phyloP scores from a whole-genome alignment of 2,888 invertebrate species.

The Palloptera scutellata region DNA sequence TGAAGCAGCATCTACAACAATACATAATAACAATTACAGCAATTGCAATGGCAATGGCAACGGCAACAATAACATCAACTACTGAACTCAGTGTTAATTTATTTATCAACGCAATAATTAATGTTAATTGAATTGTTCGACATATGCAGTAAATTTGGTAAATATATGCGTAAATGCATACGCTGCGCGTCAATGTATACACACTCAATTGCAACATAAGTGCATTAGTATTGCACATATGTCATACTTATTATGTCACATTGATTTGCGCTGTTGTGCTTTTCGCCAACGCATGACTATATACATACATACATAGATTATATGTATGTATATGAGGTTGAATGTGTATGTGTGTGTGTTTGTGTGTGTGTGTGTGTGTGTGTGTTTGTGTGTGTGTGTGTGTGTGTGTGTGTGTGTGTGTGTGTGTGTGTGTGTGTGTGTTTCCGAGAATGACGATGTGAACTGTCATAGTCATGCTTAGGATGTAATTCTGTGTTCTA shows the following conservation, averaged over 20 bases:
- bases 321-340: too few relatives aligned
- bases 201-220: background rate
- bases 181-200: background rate
- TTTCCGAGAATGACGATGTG: too few relatives aligned
- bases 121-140: constrained; percentile 36
- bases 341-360: constrained; percentile 16
- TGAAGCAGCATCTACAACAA: too few relatives aligned
- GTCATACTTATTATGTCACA: background rate
- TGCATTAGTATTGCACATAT: background rate
- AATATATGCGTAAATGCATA: constrained; percentile 5
- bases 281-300: background rate
- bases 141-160: background rate
- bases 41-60: background rate
- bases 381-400: too few relatives aligned
- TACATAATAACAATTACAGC: background rate
- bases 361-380: too few relatives aligned
- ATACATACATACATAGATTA: constrained; percentile 9
- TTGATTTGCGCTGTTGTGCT: background rate
- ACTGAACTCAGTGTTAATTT: constrained; percentile 32
- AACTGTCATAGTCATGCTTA: too few relatives aligned
- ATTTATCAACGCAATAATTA: constrained; percentile 38
- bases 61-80: background rate
- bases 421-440: constrained; percentile 8
- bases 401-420: constrained; percentile 14
- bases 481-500: too few relatives aligned